phyloP scores from a whole-genome alignment of 2,888 invertebrate genomes.

The Nematopogon swammerdamellus region DNA sequence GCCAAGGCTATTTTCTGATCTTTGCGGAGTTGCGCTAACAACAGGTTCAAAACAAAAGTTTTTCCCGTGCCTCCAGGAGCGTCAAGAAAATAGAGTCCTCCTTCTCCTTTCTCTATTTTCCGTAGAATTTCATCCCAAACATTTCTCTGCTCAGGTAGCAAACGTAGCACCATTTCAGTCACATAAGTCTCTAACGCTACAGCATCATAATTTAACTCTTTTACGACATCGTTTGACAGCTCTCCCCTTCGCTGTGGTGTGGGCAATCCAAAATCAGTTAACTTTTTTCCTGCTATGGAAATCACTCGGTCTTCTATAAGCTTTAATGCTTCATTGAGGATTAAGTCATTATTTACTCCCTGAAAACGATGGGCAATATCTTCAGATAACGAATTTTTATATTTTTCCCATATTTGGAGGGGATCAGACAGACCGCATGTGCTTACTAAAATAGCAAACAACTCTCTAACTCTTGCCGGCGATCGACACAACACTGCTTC shows the following conservation, averaged over 20 bases:
- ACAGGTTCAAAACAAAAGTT: conserved; percentile 20
- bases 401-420: conserved; percentile 11
- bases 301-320: conserved; percentile 14
- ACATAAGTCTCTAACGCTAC: conserved; percentile 14
- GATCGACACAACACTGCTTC: conserved; percentile 15
- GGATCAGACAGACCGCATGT: conserved; percentile 14
- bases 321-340: conserved; percentile 13
- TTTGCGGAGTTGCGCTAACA: conserved; percentile 17
- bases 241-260: conserved; percentile 12
- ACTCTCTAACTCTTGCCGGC: conserved; percentile 9
- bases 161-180: conserved; percentile 14
- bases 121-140: conserved; percentile 5
- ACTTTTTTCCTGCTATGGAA: conserved; percentile 14
- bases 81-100: conserved; percentile 15
- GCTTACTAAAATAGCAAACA: conserved; percentile 14
- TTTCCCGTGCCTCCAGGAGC: conserved; percentile 26
- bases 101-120: no score
- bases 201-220: conserved; percentile 14
- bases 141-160: conserved; percentile 12
- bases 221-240: conserved; percentile 13
- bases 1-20: conserved; percentile 18
- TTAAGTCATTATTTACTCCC: conserved; percentile 11
- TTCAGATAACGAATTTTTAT: conserved; percentile 7
- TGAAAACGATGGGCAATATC: conserved; percentile 10
- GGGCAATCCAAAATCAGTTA: conserved; percentile 14